Base-by-base conservation (phyloP, 2,888 invertebrate species). In the Drosophila engyochracea region DNA sequence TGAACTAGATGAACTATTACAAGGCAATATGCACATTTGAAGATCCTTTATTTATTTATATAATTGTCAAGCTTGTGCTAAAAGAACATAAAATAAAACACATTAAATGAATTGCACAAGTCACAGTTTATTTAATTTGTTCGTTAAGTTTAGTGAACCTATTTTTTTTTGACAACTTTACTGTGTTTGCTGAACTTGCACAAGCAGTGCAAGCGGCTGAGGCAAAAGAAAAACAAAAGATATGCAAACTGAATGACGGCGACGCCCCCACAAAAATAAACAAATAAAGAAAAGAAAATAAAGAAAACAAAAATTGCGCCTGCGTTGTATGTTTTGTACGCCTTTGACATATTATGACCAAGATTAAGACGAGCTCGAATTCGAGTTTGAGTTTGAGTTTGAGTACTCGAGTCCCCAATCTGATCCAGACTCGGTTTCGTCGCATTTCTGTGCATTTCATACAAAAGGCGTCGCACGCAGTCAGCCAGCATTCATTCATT, bases 401-500 rank as follows among this genome's bases (percentile, higher is more conserved):
- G 6, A 22, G 19, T 61, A 53, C 28, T 59, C 28, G 25, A 41
- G 41, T 54, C 31, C 31, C 30, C 39, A 25, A 19, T 19, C 14
- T 47, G 37, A 6, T 35, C 31, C 41, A 47, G 64, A 35, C 31
- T 31, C 39, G 55, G 37, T 39, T 64, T 41, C 35, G 65, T 35
- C 52, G 39, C 49, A 35, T 33, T 69, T 51, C 53, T 70, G 60
- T 78, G 79, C 74, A 79, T 83, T 89, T 87, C 81, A 86, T 76
- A 90, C 89, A 91, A 91, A 90, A 90, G 81, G 83, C 83, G 59
- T 61, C 70, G 81, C 68, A 75, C 79, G 54, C 74, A 82, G 72
- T 69, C 77, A 74, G 71, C n/a, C 78, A 80, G 75, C 85, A 87
- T 79, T 91, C 87, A 87, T 87, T 92, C 93, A 92, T 86, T 89